Conservation (phyloP, 2,797 vertebrate genomes). For the Gila robusta region DNA sequence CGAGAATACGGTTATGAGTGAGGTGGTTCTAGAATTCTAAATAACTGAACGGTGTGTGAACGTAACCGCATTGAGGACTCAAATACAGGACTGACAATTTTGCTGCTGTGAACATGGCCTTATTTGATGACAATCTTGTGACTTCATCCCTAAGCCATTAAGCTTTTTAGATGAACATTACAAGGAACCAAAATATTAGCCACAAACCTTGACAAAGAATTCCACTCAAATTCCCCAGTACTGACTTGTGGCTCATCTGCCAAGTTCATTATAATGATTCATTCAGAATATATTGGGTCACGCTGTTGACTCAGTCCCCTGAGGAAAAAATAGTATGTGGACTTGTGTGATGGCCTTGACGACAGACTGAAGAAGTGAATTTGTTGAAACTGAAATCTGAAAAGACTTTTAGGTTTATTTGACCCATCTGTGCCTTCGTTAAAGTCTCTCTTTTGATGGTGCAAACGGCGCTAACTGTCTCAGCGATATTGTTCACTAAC, state of each 20-base stretch:
- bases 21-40: neutral
- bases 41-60: neutral
- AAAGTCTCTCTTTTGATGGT: conserved; percentile 15
- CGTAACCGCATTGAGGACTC: neutral
- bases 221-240: conserved; percentile 24
- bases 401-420: conserved; percentile 30
- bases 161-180: conserved; percentile 3
- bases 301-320: conserved; percentile 14
- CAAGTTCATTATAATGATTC: conserved; percentile 32
- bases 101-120: neutral
- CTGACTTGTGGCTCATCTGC: neutral
- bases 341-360: conserved; percentile 16
- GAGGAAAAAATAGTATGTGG: conserved; percentile 12
- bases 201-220: conserved; percentile 19
- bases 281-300: conserved; percentile 38
- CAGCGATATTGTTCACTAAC: conserved; percentile 27
- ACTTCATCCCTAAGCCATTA: neutral
- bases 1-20: no score
- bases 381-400: conserved; percentile 12
- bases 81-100: neutral
- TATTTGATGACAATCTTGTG: neutral
- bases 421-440: conserved; percentile 28
- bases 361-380: neutral
- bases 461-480: conserved; percentile 12
- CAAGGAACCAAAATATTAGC: neutral